phyloP scores from a whole-genome alignment of 2,113 vertebrate species.

The Prolemur simus region DNA sequence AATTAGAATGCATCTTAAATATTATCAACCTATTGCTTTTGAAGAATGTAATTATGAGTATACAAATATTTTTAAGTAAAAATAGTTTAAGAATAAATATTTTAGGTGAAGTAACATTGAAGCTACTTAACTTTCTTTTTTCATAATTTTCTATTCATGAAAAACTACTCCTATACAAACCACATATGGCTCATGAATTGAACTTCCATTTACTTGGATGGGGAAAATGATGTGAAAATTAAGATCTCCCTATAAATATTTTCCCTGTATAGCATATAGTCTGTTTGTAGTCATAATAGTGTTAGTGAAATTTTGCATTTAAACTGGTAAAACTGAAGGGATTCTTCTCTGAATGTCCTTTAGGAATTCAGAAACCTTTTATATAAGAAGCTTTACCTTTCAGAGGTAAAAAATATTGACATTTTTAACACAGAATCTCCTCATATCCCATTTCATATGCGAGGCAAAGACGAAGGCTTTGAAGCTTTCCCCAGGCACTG shows the following conservation, averaged over 20 bases:
- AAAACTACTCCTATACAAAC: neutral
- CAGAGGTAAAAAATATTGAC: neutral
- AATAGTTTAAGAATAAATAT: neutral
- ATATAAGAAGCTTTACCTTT: neutral
- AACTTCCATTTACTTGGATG: neutral
- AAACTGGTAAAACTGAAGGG: neutral
- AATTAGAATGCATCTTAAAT: neutral
- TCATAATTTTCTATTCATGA: neutral
- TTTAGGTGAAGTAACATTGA: neutral
- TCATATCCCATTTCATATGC: neutral
- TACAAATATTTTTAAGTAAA: neutral
- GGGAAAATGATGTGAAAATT: neutral
- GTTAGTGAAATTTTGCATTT: neutral
- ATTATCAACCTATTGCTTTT: neutral
- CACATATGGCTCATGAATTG: neutral
- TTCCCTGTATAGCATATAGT: neutral
- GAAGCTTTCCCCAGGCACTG: neutral
- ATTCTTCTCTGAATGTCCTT: neutral
- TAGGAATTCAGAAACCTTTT: neutral
- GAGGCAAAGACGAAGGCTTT: neutral
- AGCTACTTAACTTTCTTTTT: neutral
- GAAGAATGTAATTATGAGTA: neutral
- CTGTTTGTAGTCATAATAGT: neutral
- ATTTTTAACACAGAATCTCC: neutral
- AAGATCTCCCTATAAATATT: neutral